Conservation (phyloP, 1,140 invertebrate genomes). For the Delia radicum region DNA sequence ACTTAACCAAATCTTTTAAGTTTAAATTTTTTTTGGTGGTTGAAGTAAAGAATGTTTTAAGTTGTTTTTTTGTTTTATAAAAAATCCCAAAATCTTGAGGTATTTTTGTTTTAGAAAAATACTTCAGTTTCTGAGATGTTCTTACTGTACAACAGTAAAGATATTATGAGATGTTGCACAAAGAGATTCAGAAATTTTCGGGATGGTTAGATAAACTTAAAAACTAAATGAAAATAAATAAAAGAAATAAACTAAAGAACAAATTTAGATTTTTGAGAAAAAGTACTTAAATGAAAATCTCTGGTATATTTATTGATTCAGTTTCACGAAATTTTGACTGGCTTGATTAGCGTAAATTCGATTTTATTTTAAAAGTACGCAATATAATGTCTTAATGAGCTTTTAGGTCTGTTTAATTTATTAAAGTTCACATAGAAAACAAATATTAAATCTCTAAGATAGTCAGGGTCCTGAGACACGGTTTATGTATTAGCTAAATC, state of each 20-base stretch:
- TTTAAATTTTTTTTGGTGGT: neutral
- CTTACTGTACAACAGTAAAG: neutral
- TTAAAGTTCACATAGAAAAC: too few relatives aligned
- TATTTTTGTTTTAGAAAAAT: neutral
- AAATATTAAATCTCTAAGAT: too few relatives aligned
- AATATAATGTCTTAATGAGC: too few relatives aligned
- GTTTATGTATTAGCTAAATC: too few relatives aligned
- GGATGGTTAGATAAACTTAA: neutral
- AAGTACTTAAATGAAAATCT: too few relatives aligned
- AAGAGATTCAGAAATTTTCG: slow-evolving; percentile 3
- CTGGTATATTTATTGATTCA: too few relatives aligned
- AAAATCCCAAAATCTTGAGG: neutral
- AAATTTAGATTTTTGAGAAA: neutral
- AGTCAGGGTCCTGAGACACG: too few relatives aligned
- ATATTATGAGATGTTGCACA: neutral
- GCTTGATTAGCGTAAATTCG: too few relatives aligned
- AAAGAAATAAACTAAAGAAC: neutral
- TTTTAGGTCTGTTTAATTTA: too few relatives aligned
- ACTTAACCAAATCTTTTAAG: too few relatives aligned
- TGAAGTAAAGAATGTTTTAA: neutral
- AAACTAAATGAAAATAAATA: neutral
- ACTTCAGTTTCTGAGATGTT: neutral
- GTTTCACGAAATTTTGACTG: too few relatives aligned
- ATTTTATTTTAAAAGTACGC: too few relatives aligned
- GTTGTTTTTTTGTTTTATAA: neutral